A percentile compares a stretch with the other conserved stretches of the same genome.
These are phyloP conservation scores for Choreutis nemorana DNA, from an alignment of 2,888 invertebrate genomes.

Conservation along the genomic window DNA sequence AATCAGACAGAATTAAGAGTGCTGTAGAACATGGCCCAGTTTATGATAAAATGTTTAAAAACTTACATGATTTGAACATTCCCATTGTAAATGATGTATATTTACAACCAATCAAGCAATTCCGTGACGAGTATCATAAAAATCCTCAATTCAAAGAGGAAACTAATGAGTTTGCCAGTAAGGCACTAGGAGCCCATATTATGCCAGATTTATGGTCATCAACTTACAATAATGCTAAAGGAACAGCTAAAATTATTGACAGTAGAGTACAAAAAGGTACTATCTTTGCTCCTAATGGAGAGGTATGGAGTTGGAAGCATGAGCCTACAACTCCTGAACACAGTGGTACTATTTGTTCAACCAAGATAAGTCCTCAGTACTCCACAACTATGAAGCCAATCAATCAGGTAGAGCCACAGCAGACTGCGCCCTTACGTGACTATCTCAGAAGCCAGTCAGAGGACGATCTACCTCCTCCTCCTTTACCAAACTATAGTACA, in stretches of 20 bases:
- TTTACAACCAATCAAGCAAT: conserved; percentile 60
- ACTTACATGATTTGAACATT: conserved; percentile 59
- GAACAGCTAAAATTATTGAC: conserved; percentile 44
- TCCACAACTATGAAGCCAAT: conserved; percentile 49
- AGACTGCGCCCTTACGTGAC: conserved; percentile 48
- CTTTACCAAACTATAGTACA: conserved; percentile 52
- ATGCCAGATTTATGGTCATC: conserved; percentile 49
- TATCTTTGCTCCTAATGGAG: conserved; percentile 59
- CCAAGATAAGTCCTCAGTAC: conserved; percentile 55
- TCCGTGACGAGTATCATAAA: conserved; percentile 60
- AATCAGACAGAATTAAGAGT: conserved; percentile 66
- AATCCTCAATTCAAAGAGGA: conserved; percentile 65
- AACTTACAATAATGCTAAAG: conserved; percentile 49
- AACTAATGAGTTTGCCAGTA: conserved; percentile 56
- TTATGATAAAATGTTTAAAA: conserved; percentile 65
- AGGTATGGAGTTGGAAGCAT: conserved; percentile 63
- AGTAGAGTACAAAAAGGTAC: conserved; percentile 55
- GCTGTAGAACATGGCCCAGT: conserved; percentile 67
- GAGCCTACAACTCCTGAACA: conserved; percentile 56
- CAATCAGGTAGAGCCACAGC: conserved; percentile 52
- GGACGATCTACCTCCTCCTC: conserved; percentile 46
- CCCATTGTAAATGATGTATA: conserved; percentile 60
- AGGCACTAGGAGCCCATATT: conserved; percentile 48
- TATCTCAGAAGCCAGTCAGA: conserved; percentile 44
- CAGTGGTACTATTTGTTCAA: conserved; percentile 51